Conservation (phyloP, 2,797 vertebrate genomes). For the Todus mexicanus region DNA sequence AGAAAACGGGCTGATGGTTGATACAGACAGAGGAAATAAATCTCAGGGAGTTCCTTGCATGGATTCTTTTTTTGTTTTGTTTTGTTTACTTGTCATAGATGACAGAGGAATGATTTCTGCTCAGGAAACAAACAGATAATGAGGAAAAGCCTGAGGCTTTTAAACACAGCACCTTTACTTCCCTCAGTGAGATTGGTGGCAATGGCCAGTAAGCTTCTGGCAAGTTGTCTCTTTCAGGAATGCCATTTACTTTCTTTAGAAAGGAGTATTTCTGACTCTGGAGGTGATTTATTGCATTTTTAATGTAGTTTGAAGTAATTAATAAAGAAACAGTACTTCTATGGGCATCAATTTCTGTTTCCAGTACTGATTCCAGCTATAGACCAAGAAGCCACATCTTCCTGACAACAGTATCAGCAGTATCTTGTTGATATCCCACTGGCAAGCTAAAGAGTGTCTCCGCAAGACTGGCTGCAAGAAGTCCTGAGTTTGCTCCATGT, state of each 20-base stretch:
- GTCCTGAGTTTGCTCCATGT: not conserved
- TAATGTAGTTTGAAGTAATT: not conserved
- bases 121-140: not conserved
- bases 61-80: not conserved
- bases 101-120: conserved; percentile 1
- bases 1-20: not conserved
- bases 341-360: not conserved
- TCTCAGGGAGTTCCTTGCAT: not conserved
- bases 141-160: not conserved
- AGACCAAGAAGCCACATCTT: not conserved
- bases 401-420: not conserved
- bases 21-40: not conserved
- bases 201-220: not conserved
- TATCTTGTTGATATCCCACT: not conserved
- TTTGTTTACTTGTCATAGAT: not conserved
- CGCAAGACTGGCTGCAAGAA: not conserved
- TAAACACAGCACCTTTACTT: not conserved
- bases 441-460: not conserved
- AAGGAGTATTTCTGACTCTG: not conserved
- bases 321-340: not conserved
- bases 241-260: not conserved
- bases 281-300: not conserved
- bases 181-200: not conserved
- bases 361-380: not conserved
- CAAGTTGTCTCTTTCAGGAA: not conserved